Conservation (phyloP, 2,888 invertebrate genomes). For the Mesochorus sp. region DNA sequence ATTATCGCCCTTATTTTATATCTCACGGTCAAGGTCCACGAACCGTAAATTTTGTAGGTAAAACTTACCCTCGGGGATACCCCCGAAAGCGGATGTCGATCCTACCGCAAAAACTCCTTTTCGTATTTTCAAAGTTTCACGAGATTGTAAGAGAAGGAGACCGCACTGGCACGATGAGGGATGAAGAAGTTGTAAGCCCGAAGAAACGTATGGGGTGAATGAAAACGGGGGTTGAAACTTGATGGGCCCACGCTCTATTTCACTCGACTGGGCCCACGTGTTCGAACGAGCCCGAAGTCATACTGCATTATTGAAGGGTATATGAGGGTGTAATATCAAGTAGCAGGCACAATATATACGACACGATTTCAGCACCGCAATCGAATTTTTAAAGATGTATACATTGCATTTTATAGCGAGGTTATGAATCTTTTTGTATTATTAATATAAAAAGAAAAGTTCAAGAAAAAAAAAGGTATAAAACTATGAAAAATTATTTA, state of each 20-base stretch:
- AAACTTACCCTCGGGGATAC: neutral
- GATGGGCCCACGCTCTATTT: conserved; percentile 51
- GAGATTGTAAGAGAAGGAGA: neutral
- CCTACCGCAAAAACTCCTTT: neutral
- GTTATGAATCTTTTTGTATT: neutral
- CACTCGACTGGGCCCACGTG: conserved; percentile 37
- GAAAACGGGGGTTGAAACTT: conserved; percentile 30
- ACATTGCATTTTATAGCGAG: neutral
- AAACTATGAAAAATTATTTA: too few species aligned
- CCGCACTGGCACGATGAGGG: too few species aligned
- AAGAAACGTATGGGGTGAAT: conserved; percentile 41
- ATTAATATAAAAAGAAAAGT: neutral
- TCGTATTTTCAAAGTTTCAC: conserved; percentile 42
- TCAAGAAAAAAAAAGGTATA: too few species aligned
- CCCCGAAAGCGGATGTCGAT: neutral
- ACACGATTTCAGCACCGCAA: conserved; percentile 4
- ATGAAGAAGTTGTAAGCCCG: conserved; percentile 32
- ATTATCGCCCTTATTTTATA: conserved; percentile 1
- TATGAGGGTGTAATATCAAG: conserved; percentile 35
- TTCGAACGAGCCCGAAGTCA: neutral
- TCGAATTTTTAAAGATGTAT: conserved; percentile 4
- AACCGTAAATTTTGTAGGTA: neutral
- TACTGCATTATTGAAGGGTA: conserved; percentile 43
- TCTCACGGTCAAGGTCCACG: conserved; percentile 14
- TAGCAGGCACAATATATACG: conserved; percentile 15